Base-by-base conservation (phyloP, 2,113 vertebrate genomes). In the Gadus chalcogrammus region DNA sequence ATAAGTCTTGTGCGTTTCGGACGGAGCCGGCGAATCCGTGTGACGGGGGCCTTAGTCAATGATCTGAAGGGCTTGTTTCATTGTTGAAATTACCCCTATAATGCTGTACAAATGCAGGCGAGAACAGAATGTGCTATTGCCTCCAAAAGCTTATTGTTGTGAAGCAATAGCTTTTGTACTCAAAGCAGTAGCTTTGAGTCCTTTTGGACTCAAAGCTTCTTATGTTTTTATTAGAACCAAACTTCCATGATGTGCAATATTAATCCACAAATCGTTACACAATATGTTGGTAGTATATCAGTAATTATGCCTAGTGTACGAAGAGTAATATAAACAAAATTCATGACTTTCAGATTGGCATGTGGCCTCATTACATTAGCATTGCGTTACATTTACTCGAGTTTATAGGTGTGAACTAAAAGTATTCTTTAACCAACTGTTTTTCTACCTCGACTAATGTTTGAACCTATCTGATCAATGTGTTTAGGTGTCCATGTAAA, bases 381-480 rank as follows among this genome's bases (percentile, higher is more conserved):
- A 16, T 61, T 24, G 60, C 60, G 15, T 22, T 11, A 20, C 17
- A 61, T 58, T 58, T 58, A 58, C 9, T 1, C 5, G 15, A 63
- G 55, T 5, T n/a, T 5, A 59, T 27, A 0, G 3, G 11, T 15
- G 18, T 42, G 35, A 35, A 0, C 53, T 55, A 2, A 52, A 1
- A 17, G 16, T 56, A 17, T 71, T 58, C 68, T 68, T 69, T 70
- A 24, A 24, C 24, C 24, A 2, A 24, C 71, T 55, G 18, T 68
- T 80, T 77, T 85, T 79, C 67, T 80, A 84, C 70, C 80, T 85
- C 74, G 17, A 67, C 59, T 3, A 72, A 31, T 62, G 0, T 71
- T 55, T 27, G 22, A 59, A 67, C 8, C 66, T 28, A 61, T 0
- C 31, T 58, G n/a, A 16, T 58, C 15, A 58, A 5, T 58, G 8